Base-by-base conservation (phyloP, 1,140 invertebrate genomes). In the Ruditapes philippinarum region DNA sequence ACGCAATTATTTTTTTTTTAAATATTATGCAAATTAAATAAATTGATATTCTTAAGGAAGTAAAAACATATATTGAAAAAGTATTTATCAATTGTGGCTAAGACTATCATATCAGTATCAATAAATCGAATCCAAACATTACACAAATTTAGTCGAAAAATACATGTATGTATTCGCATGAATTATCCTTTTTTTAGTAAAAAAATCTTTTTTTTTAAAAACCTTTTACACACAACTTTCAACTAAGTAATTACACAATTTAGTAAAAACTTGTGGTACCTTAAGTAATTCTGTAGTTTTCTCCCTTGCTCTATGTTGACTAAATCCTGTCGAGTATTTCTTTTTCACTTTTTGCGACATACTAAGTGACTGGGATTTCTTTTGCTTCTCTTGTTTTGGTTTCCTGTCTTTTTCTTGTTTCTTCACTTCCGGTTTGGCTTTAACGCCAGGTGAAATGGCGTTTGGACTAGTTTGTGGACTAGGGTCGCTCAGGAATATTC, bases 401-500 rank as follows among this genome's bases (percentile, higher is more conserved):
- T 62, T 76, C 45, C 60, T 65, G 31, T 88, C 57, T 22, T 62
- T 82, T 36, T 65, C 40, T 33, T 38, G 28, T 65, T 73, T 60
- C 0, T 28, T 45, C 42, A 45, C 2, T 28, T 65, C 70, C 25
- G 81, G 31, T 79, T 87, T 70, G 17, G 70, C 1, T 74, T 89
- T 82, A n/a, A 38, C 68, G 9, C 51, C 76, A 25, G 60, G 86
- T 28, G n/a, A 57, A 62, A 14, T 54, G 49, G 76, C 79, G 42
- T 87, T 94, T 25, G 93, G 95, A 36, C 94, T 94, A 65, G 93
- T 92, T 84, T 93, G 92, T 25, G 95, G 94, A 79, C 95, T 94
- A 62, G 95, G 91, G 78, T 96, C 96, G 93, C 94, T 95, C 9
- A 96, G 90, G 86, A 96, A 96, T 45, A 96, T 96, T 33, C 96